Conservation (phyloP, 1,140 invertebrate genomes). For the Battus philenor region DNA sequence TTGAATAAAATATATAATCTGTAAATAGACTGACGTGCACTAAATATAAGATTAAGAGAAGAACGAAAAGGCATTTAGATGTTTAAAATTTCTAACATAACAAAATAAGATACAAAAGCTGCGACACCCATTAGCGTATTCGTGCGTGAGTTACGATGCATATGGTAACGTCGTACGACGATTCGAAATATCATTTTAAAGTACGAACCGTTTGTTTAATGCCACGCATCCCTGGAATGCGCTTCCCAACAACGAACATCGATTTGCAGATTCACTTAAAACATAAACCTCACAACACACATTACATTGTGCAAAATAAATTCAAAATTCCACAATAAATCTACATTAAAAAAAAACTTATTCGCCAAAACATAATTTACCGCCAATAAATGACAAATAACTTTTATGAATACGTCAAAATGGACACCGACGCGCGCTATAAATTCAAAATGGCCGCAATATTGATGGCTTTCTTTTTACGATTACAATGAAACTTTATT, state of each 20-base stretch:
- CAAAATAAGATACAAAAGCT: slow-evolving; percentile 32
- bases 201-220: slow-evolving; percentile 13
- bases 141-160: slow-evolving; percentile 27
- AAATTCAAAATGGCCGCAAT: slow-evolving; percentile 44
- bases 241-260: slow-evolving; percentile 17
- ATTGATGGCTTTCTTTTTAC: slow-evolving; percentile 58
- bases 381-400: slow-evolving; percentile 38
- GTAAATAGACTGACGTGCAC: neutral
- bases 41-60: neutral
- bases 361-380: slow-evolving; percentile 35
- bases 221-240: slow-evolving; percentile 9
- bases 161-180: slow-evolving; percentile 25
- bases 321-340: slow-evolving; percentile 33
- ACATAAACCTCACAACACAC: slow-evolving; percentile 19
- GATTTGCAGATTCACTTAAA: slow-evolving; percentile 4
- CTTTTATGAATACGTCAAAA: slow-evolving; percentile 42
- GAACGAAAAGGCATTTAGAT: slow-evolving; percentile 9
- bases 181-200: slow-evolving; percentile 25
- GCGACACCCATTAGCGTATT: slow-evolving; percentile 39
- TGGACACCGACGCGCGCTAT: slow-evolving; percentile 33
- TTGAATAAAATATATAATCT: neutral
- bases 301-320: slow-evolving; percentile 35
- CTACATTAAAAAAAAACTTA: slow-evolving; percentile 24
- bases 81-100: slow-evolving; percentile 18
- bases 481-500: slow-evolving; percentile 45